phyloP scores from a whole-genome alignment of 2,888 invertebrate genomes.

The Monopis laevigella region DNA sequence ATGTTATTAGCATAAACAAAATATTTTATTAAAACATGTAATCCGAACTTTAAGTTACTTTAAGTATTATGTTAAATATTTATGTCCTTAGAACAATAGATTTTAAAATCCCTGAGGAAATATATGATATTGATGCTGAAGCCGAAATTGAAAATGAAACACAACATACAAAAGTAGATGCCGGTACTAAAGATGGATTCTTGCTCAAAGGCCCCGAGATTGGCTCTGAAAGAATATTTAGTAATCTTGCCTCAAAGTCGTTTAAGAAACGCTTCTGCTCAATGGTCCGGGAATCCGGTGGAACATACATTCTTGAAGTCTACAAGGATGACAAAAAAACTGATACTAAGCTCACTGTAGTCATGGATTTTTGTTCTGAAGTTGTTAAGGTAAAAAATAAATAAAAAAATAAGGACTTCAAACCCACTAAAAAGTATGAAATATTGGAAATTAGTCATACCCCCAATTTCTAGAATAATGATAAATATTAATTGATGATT shows the following conservation, averaged over 20 bases:
- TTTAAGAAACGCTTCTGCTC: slow-evolving; percentile 91
- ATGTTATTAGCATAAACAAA: too few species aligned
- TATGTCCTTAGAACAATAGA: too few species aligned
- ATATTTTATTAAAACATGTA: too few species aligned
- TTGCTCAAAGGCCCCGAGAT: slow-evolving; percentile 92
- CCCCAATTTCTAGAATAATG: too few species aligned
- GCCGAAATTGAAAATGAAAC: slow-evolving; percentile 82
- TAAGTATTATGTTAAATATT: too few species aligned
- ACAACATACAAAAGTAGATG: slow-evolving; percentile 73
- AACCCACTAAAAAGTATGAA: too few species aligned
- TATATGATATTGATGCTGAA: slow-evolving; percentile 91
- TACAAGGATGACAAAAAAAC: slow-evolving; percentile 93
- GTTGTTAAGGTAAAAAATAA: slow-evolving; percentile 77
- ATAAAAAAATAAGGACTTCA: too few species aligned
- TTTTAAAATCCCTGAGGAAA: slow-evolving; percentile 72
- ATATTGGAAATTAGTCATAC: too few species aligned
- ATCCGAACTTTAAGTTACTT: too few species aligned
- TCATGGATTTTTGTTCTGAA: slow-evolving; percentile 93
- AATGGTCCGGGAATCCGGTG: slow-evolving; percentile 89
- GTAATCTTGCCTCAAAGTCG: slow-evolving; percentile 90
- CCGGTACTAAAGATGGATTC: slow-evolving; percentile 90
- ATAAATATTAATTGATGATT: too few species aligned
- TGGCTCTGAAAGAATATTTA: slow-evolving; percentile 89
- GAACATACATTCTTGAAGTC: slow-evolving; percentile 89
- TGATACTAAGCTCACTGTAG: slow-evolving; percentile 91